phyloP scores from a whole-genome alignment of 2,113 vertebrate species.

The Aramus guarauna region DNA sequence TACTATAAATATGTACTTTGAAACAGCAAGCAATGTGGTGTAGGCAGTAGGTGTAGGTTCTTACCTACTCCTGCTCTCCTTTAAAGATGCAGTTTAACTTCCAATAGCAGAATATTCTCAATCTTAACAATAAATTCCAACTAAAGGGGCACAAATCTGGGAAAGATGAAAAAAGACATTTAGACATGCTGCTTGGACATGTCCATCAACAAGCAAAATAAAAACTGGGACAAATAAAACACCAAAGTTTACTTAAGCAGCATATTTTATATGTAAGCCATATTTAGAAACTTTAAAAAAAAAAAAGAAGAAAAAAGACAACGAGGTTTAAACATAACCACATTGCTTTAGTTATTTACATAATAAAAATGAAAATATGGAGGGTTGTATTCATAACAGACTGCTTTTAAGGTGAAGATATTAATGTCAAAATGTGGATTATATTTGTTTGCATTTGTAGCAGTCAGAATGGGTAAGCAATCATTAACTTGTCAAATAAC shows the following conservation, averaged over 20 bases:
- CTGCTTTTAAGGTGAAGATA: background rate
- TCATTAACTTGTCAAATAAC: constrained; percentile 16
- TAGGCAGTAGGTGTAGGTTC: background rate
- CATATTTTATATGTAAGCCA: background rate
- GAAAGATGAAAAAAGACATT: background rate
- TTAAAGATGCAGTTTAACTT: background rate
- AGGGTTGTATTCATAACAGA: background rate
- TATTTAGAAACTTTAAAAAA: background rate
- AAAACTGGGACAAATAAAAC: background rate
- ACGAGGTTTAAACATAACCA: background rate
- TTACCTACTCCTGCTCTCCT: background rate
- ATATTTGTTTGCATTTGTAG: background rate
- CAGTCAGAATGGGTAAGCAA: background rate
- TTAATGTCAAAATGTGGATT: background rate
- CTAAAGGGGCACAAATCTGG: background rate
- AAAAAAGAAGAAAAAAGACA: background rate
- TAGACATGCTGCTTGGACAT: background rate
- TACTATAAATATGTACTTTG: background rate
- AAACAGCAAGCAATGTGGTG: background rate
- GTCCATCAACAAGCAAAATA: background rate
- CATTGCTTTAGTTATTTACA: constrained; percentile 17
- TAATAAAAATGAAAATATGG: background rate
- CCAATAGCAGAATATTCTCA: background rate
- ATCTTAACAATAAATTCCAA: background rate
- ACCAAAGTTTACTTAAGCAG: background rate